phyloP scores from a whole-genome alignment of 35 echinoderm and acorn worm genomes.

The Lytechinus variegatus region DNA sequence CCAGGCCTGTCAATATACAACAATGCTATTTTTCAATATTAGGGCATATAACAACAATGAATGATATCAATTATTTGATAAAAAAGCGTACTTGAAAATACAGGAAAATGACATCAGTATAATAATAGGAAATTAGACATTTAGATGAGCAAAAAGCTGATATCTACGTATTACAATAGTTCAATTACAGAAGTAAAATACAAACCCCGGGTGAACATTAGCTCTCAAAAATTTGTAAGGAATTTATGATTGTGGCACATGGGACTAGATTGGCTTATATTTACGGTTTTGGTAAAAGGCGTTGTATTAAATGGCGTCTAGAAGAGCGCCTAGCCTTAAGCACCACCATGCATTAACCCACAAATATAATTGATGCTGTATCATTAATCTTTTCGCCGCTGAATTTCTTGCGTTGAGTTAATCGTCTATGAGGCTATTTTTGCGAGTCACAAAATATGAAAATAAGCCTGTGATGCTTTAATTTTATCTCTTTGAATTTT shows the following conservation, averaged over 20 bases:
- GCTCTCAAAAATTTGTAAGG: not conserved
- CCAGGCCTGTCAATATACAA: not conserved
- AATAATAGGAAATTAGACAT: not conserved
- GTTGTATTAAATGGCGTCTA: conserved; percentile 9
- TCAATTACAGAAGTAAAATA: not conserved
- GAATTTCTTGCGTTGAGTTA: not conserved
- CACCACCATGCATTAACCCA: conserved; percentile 43
- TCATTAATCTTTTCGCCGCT: not conserved
- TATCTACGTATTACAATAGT: not conserved
- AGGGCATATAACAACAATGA: no score
- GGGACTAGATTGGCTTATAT: not conserved
- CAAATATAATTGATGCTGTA: conserved; percentile 48
- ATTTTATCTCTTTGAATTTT: not conserved
- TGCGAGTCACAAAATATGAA: not conserved
- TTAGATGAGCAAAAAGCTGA: not conserved
- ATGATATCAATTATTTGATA: no score
- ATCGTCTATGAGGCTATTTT: not conserved
- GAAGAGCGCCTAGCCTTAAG: conserved; percentile 25
- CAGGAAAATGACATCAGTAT: not conserved
- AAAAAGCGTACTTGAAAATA: no score
- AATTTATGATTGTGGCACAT: not conserved
- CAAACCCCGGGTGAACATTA: not conserved
- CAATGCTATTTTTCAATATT: not conserved
- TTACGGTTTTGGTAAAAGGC: not conserved
- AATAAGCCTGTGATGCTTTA: not conserved